Evolutionary conservation across 2,113 vertebrate genomes (phyloP).

Genomic region (Bostrychus sinensis): DNA sequence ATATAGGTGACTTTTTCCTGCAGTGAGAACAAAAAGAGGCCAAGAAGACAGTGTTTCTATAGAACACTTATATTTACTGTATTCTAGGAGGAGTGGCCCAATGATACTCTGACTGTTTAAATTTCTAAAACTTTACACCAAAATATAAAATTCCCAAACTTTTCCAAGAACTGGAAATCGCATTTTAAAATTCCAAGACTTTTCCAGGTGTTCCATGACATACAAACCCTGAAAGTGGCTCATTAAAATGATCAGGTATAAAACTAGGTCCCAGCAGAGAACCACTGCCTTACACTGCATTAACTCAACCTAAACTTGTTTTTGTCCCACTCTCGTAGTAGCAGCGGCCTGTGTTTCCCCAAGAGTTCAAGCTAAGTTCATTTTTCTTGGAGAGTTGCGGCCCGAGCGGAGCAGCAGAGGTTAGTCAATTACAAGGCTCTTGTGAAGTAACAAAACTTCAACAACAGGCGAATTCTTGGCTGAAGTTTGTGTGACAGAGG

Average conservation of each 20-base stretch:
- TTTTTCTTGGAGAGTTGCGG: constrained; percentile 69
- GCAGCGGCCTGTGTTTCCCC: constrained; percentile 30
- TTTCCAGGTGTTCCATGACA: too few species aligned
- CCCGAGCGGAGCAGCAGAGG: constrained; percentile 59
- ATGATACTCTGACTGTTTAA: too few species aligned
- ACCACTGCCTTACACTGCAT: background rate
- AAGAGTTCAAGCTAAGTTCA: constrained; percentile 73
- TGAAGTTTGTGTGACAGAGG: constrained; percentile 19
- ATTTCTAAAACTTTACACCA: too few species aligned
- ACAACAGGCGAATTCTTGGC: constrained; percentile 61
- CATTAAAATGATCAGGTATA: background rate
- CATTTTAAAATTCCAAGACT: too few species aligned
- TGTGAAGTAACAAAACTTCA: constrained; percentile 66
- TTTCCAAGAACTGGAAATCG: too few species aligned
- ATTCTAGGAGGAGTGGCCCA: too few species aligned
- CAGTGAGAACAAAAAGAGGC: too few species aligned
- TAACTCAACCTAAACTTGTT: constrained; percentile 44
- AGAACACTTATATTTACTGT: too few species aligned
- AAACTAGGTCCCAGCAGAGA: background rate
- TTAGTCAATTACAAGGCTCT: constrained; percentile 75
- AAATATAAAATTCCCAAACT: too few species aligned
- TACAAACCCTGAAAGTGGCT: background rate
- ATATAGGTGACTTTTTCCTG: too few species aligned
- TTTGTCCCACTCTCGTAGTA: constrained; percentile 54
- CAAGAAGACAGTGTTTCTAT: too few species aligned